phyloP scores from a whole-genome alignment of 2,888 invertebrate genomes.

The Diloba caeruleocephala region DNA sequence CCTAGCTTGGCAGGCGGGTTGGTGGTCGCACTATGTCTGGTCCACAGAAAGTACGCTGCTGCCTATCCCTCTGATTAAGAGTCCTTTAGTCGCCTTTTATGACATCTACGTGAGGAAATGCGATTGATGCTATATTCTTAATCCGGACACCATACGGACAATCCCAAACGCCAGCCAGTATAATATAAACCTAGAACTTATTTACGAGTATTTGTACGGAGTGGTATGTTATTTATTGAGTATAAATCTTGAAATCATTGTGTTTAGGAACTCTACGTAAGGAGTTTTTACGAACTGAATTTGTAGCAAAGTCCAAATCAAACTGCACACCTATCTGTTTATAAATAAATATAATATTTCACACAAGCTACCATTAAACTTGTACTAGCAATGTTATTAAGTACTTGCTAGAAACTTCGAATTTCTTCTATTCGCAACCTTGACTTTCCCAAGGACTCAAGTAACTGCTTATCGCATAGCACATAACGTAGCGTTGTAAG shows the following conservation, averaged over 20 bases:
- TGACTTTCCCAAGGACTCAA: constrained; percentile 32
- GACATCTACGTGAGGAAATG: too few relatives aligned
- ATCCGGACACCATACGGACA: too few relatives aligned
- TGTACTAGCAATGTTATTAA: constrained; percentile 4
- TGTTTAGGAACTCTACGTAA: not conserved
- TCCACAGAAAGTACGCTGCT: too few relatives aligned
- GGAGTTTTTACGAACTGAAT: not conserved
- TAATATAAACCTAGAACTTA: constrained; percentile 7
- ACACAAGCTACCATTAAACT: constrained; percentile 10
- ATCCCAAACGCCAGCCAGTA: too few relatives aligned
- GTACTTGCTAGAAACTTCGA: constrained; percentile 15
- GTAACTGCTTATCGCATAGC: constrained; percentile 16
- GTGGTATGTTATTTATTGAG: constrained; percentile 1
- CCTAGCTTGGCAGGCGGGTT: too few relatives aligned
- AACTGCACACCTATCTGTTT: too few relatives aligned
- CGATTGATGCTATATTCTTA: too few relatives aligned
- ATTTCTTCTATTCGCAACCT: constrained; percentile 29
- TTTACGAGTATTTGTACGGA: constrained; percentile 2
- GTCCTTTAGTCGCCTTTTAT: too few relatives aligned
- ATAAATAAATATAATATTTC: too few relatives aligned
- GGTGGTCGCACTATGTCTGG: too few relatives aligned
- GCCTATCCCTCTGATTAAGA: too few relatives aligned
- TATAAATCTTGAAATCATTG: constrained; percentile 13
- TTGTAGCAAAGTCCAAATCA: not conserved
- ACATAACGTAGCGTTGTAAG: constrained; percentile 1